Conservation (phyloP, 2,113 vertebrate species). For the Zapus hudsonius region DNA sequence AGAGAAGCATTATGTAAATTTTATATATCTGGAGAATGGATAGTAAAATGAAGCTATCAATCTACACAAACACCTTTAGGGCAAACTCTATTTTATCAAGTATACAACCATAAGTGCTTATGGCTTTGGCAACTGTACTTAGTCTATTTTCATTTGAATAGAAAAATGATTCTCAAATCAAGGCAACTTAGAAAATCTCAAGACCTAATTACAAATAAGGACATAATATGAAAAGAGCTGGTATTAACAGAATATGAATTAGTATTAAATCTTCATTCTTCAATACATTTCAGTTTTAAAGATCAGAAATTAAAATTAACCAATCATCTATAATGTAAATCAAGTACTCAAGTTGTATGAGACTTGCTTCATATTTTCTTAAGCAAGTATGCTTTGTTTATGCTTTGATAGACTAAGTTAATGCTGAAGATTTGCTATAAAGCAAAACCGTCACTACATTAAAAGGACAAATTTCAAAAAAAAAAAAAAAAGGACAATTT, state of each 20-base stretch:
- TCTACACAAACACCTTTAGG: neutral
- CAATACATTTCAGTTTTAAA: neutral
- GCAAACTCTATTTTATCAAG: neutral
- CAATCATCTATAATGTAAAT: slow-evolving; percentile 3
- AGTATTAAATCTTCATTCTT: slow-evolving; percentile 29
- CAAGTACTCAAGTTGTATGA: neutral
- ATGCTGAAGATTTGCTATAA: slow-evolving; percentile 11
- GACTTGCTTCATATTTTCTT: neutral
- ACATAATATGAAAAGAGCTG: slow-evolving; percentile 38
- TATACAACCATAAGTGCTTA: neutral
- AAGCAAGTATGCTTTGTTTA: neutral
- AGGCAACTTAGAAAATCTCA: slow-evolving; percentile 52
- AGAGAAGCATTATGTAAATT: neutral
- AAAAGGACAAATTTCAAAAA: slow-evolving; percentile 51
- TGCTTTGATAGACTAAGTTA: slow-evolving; percentile 29
- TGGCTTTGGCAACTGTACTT: neutral
- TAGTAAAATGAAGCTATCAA: slow-evolving; percentile 2
- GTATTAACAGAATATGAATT: slow-evolving; percentile 29
- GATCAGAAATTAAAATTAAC: neutral
- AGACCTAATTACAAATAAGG: slow-evolving; percentile 30
- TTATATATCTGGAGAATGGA: neutral
- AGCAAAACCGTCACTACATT: slow-evolving; percentile 21
- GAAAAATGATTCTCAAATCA: slow-evolving; percentile 44
- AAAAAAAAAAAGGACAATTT: slow-evolving; percentile 50
- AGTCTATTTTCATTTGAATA: neutral